Evolutionary conservation across 2,888 invertebrate genomes (phyloP).

Genomic region (Cryptus armator): DNA sequence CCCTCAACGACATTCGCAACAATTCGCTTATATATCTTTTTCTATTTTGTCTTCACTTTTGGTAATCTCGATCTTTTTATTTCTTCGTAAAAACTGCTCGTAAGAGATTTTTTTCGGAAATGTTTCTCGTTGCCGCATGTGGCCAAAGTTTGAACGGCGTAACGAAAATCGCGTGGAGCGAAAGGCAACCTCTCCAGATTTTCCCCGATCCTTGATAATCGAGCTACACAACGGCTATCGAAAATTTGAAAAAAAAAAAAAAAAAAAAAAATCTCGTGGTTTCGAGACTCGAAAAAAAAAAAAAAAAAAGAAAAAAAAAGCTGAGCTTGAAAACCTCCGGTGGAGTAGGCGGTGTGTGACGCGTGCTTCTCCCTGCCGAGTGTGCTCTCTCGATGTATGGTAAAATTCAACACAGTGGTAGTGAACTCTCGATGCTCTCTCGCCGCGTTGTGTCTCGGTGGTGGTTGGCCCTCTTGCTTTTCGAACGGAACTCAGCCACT

Average conservation of each 20-base stretch:
- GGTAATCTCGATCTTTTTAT: not conserved
- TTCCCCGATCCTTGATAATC: not conserved
- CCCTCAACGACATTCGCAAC: constrained; percentile 10
- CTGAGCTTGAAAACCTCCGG: constrained; percentile 46
- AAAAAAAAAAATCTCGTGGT: constrained; percentile 1
- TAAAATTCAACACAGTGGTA: constrained; percentile 11
- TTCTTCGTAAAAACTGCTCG: not conserved
- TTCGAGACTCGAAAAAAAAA: not conserved
- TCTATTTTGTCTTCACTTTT: constrained; percentile 26
- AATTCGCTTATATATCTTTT: constrained; percentile 1
- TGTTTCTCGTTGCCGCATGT: not conserved
- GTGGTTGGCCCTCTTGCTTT: constrained; percentile 69
- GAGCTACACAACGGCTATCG: not conserved
- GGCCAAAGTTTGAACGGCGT: not conserved
- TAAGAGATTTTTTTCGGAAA: not conserved
- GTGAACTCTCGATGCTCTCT: constrained; percentile 11
- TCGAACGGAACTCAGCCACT: constrained; percentile 71
- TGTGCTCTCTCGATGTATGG: constrained; percentile 41
- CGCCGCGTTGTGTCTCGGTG: constrained; percentile 36
- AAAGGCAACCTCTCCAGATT: not conserved
- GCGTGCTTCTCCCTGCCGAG: constrained; percentile 68
- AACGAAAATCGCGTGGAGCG: constrained; percentile 8
- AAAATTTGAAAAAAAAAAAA: constrained; percentile 6
- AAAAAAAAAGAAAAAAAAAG: constrained; percentile 45
- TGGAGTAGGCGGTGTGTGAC: constrained; percentile 67